Evolutionary conservation across 2,888 invertebrate species (phyloP), one percentile per base, ranked within the genome.

Genomic region (Euphydryas editha): DNA sequence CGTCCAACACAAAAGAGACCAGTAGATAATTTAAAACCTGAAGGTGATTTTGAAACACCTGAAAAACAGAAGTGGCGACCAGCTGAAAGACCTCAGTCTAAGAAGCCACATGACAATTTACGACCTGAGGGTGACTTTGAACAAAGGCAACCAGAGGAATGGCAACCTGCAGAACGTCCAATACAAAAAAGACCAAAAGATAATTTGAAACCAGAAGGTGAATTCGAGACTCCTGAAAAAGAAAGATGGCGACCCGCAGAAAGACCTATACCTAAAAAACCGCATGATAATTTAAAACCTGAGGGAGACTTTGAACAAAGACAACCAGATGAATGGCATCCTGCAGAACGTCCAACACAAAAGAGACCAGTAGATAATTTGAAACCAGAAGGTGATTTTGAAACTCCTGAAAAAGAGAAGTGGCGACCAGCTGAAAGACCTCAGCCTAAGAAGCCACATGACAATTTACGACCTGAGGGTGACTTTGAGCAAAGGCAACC

Each of bases 371-470:
- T 81, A 10, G 95, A 95, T 74, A 94, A 95, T 78, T 77, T 95
- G 0, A 85, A 82, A 54, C 94, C 94, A 0, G 95, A 95, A 78
- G 95, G 95, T 0, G 93, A 94, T 0, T 94, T 94, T 73, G 90
- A 90, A 59, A 74, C 78, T 4, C 94, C 91, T 0, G 83, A 86
- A 59, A 83, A 83, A 1, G 85, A 86, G 0, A 73, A 83, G 68
- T 90, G 69, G 69, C 56, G 57, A 46, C 93, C 94, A 0, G 94
- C 93, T 66, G 89, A 92, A 64, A 70, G 82, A 2, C 92, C 87
- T 0, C 80, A 82, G 30, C 82, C 78, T 2, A 86, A 79, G 1
- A 87, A 82, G 67, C 94, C 87, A 0, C 78, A 88, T 65, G 94
- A 94, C 72, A 94, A 94, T 74, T 79, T 94, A 0, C 79, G 81